Evolutionary conservation across 2,888 invertebrate species (phyloP).

Genomic region (Rotaria macrura): DNA sequence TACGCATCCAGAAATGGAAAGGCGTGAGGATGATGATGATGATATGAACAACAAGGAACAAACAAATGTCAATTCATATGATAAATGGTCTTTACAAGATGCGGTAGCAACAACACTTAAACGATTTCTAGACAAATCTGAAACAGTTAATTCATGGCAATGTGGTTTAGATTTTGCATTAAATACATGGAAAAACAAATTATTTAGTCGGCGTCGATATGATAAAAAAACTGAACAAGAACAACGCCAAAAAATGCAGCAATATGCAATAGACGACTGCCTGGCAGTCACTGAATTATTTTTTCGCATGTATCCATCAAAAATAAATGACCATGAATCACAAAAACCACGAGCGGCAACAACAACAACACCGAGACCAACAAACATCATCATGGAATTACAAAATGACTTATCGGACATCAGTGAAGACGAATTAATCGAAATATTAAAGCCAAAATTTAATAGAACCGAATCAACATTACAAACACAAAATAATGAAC

Average conservation of each 20-base stretch:
- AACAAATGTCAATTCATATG: neutral
- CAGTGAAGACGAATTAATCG: neutral
- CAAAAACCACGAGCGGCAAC: neutral
- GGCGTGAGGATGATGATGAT: neutral
- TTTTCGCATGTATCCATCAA: neutral
- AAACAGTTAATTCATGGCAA: neutral
- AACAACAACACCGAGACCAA: neutral
- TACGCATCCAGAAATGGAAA: neutral
- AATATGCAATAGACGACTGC: neutral
- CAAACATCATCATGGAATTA: neutral
- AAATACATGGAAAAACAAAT: neutral
- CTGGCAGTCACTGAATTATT: neutral
- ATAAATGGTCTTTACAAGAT: neutral
- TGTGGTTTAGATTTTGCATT: neutral
- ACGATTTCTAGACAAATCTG: neutral
- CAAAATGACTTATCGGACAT: neutral
- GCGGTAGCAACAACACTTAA: neutral
- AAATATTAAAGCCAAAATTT: neutral
- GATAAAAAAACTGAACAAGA: neutral
- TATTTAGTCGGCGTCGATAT: neutral
- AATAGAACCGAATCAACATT: neutral
- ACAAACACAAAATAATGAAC: neutral
- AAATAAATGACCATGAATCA: neutral
- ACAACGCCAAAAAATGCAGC: neutral
- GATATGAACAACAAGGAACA: no score